Evolutionary conservation across 2,888 invertebrate genomes (phyloP).

Genomic region (Cantharis lateralis): DNA sequence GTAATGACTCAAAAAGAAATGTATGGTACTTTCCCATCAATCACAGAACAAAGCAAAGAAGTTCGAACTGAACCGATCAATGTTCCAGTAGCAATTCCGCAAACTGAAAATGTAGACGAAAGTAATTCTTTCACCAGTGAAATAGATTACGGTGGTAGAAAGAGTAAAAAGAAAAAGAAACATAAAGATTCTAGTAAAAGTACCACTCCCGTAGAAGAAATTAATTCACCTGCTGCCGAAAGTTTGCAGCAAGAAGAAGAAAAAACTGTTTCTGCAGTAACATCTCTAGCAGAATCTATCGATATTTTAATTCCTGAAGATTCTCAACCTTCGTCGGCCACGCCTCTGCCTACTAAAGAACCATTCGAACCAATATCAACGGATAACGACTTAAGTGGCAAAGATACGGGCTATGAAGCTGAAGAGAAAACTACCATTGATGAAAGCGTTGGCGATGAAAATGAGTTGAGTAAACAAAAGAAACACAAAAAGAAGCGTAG

Average conservation of each 20-base stretch:
- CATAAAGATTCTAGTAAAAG: slow-evolving; percentile 55
- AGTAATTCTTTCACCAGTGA: slow-evolving; percentile 51
- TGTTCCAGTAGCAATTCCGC: slow-evolving; percentile 44
- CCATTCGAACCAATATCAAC: slow-evolving; percentile 42
- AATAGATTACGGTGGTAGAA: slow-evolving; percentile 59
- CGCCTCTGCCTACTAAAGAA: slow-evolving; percentile 61
- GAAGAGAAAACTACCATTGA: slow-evolving; percentile 70
- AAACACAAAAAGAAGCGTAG: slow-evolving; percentile 53
- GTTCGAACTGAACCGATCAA: slow-evolving; percentile 32
- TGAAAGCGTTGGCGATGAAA: slow-evolving; percentile 59
- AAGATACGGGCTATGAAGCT: slow-evolving; percentile 71
- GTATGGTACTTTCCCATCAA: slow-evolving; percentile 45
- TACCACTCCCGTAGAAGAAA: slow-evolving; percentile 28
- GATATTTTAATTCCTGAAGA: slow-evolving; percentile 60
- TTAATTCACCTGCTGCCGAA: slow-evolving; percentile 20
- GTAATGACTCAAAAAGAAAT: slow-evolving; percentile 49
- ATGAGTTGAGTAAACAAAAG: slow-evolving; percentile 51
- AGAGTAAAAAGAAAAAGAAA: slow-evolving; percentile 69
- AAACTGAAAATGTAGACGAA: slow-evolving; percentile 49
- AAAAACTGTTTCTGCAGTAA: slow-evolving; percentile 51
- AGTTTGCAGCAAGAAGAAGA: slow-evolving; percentile 41
- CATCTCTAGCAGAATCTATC: slow-evolving; percentile 61
- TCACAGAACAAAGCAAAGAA: slow-evolving; percentile 15
- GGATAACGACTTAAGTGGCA: slow-evolving; percentile 48
- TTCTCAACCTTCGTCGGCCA: slow-evolving; percentile 57